Evolutionary conservation across 2,797 vertebrate species (phyloP), one percentile per base, ranked within the genome.

Genomic region (Gadopsis marmoratus): DNA sequence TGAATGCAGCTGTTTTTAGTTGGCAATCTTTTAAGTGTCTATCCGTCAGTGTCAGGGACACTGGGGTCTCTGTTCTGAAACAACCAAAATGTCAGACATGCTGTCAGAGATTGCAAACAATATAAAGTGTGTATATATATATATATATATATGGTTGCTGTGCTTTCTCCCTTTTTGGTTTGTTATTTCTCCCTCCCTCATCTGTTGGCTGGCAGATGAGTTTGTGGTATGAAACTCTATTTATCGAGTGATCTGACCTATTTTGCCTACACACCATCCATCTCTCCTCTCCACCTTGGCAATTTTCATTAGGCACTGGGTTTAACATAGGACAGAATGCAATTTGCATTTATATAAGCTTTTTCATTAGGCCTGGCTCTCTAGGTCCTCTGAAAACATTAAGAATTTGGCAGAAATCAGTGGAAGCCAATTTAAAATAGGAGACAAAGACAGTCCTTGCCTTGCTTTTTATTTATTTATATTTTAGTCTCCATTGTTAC

Each of bases 341-440:
- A 93, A 96, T 96, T 96, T 96, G 94, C 95, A 96, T 96, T 96
- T 96, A 95, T 95, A 95, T 95, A 95, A 96, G 95, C 93, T 95
- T 95, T 96, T 96, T 95, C 93, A 96, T 95, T 95, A 94, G 91
- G 83, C 91, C 85, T 55, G 65, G 80, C 83, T 91, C 88, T 93
- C 86, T 71, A 79, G 84, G 89, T 88, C 84, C 85, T 93, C 86
- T 88, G 89, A 89, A 94, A 95, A 94, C 90, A 94, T 94, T 93
- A 89, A 76, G 87, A 94, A 88, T 92, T 90, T 92, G 80, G 85
- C 58, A 4, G 79, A 93, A 95, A 94, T 93, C 87, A 83, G 85
- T 86, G 85, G 87, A 86, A 91, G 85, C 81, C 92, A 89, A 92
- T 95, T 94, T 93, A 83, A 92, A 92, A 83, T 70, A 51, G 82